phyloP scores from a whole-genome alignment of 2,113 vertebrate species.

The Picathartes gymnocephalus region DNA sequence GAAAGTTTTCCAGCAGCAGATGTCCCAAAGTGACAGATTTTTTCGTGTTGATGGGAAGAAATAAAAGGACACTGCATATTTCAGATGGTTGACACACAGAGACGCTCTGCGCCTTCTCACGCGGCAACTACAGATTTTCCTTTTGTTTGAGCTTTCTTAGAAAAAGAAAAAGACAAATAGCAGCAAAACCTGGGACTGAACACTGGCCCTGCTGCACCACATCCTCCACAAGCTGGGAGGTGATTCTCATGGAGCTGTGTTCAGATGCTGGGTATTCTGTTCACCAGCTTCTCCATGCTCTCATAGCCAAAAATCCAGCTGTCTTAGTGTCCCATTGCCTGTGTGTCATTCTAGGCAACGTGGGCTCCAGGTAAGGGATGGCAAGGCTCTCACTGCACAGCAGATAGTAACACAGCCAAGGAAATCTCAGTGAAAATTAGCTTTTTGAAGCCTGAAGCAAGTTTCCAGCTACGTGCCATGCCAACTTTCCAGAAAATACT shows the following conservation, averaged over 20 bases:
- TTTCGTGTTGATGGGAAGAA: not conserved
- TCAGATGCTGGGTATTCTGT: not conserved
- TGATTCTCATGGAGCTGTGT: not conserved
- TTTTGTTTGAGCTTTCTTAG: not conserved
- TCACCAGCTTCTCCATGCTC: not conserved
- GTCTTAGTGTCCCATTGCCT: not conserved
- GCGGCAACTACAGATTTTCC: not conserved
- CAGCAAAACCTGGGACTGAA: not conserved
- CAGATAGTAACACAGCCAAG: not conserved
- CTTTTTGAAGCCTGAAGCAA: not conserved
- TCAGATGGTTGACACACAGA: not conserved
- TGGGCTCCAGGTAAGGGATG: rapidly evolving
- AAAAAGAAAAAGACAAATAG: not conserved
- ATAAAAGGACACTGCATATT: slow-evolving; percentile 36
- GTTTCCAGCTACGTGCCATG: not conserved
- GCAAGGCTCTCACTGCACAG: not conserved
- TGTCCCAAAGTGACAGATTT: slow-evolving; percentile 45
- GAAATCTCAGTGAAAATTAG: not conserved
- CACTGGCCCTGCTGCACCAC: rapidly evolving
- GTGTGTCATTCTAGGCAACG: rapidly evolving
- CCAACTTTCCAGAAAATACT: not conserved
- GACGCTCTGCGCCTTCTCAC: not conserved
- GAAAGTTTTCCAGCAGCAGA: slow-evolving; percentile 66
- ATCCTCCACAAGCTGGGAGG: not conserved
- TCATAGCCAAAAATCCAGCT: not conserved